phyloP scores from a whole-genome alignment of 2,888 invertebrate species.

The Stictocephala bisonia region DNA sequence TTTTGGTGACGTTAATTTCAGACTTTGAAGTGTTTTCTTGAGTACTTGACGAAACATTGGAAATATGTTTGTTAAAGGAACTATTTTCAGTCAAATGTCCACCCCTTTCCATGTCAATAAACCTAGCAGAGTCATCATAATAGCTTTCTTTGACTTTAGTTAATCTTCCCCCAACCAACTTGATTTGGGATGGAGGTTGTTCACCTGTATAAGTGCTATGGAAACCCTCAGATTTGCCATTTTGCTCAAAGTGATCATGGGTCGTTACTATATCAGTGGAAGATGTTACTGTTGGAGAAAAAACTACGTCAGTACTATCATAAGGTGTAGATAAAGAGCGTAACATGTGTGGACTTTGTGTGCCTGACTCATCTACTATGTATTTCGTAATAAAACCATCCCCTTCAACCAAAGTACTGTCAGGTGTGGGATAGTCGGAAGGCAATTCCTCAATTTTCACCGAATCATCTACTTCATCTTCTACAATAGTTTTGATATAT shows the following conservation, averaged over 20 bases:
- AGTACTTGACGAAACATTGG: not conserved
- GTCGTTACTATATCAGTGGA: not conserved
- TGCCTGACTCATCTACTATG: constrained; percentile 31
- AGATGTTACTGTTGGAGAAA: constrained; percentile 14
- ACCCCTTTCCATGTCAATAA: constrained; percentile 39
- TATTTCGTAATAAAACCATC: constrained; percentile 18
- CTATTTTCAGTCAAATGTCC: not conserved
- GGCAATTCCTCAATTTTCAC: constrained; percentile 11
- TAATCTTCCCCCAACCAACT: constrained; percentile 27
- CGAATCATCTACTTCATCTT: constrained; percentile 7
- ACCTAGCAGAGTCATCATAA: constrained; percentile 14
- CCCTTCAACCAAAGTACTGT: not conserved
- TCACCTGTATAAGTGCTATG: constrained; percentile 18
- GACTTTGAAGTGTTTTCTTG: constrained; percentile 9
- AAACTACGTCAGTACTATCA: constrained; percentile 1
- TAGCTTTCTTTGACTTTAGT: not conserved
- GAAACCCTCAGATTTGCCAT: constrained; percentile 39
- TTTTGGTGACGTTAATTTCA: not conserved
- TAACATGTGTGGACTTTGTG: constrained; percentile 13
- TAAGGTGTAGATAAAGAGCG: constrained; percentile 14
- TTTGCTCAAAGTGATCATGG: constrained; percentile 34
- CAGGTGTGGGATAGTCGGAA: constrained; percentile 10
- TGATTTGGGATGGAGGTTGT: constrained; percentile 6
- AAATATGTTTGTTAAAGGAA: not conserved
- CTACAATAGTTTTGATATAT: constrained; percentile 31